Conservation (phyloP, 2,113 vertebrate genomes). For the Indri indri region DNA sequence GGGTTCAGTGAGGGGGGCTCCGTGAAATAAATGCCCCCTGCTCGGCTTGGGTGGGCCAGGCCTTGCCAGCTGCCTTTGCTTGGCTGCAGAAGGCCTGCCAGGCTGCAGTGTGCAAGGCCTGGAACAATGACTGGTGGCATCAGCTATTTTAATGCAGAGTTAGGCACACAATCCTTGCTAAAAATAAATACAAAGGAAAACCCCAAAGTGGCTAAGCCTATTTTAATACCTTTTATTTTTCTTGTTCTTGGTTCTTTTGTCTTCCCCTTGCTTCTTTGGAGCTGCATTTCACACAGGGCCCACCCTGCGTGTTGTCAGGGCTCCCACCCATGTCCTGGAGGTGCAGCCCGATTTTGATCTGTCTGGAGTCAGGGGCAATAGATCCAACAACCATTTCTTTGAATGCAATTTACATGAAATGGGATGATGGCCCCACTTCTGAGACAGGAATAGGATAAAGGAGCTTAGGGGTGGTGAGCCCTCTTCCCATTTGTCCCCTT, state of each 20-base stretch:
- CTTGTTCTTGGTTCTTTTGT: slow-evolving; percentile 62
- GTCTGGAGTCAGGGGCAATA: background rate
- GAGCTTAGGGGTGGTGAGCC: background rate
- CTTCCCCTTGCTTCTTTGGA: background rate
- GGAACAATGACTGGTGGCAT: slow-evolving; percentile 62
- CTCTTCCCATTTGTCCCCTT: background rate
- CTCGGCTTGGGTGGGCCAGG: slow-evolving; percentile 47
- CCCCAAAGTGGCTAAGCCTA: slow-evolving; percentile 69
- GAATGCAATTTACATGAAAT: background rate
- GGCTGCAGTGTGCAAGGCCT: slow-evolving; percentile 6
- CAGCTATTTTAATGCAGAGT: slow-evolving; percentile 77
- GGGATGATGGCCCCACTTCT: background rate
- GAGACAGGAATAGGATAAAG: background rate
- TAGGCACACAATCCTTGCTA: slow-evolving; percentile 72
- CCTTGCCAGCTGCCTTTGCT: slow-evolving; percentile 53
- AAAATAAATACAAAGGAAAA: slow-evolving; percentile 79
- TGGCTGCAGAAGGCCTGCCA: slow-evolving; percentile 40
- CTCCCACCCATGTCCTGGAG: background rate
- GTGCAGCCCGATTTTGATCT: background rate
- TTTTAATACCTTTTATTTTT: slow-evolving; percentile 73
- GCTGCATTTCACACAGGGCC: background rate
- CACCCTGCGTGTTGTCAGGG: background rate
- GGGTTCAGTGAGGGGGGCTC: background rate
- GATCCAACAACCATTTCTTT: background rate
- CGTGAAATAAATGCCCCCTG: background rate